Evolutionary conservation across 1,140 invertebrate genomes (phyloP).

Genomic region (Streblospio benedicti): DNA sequence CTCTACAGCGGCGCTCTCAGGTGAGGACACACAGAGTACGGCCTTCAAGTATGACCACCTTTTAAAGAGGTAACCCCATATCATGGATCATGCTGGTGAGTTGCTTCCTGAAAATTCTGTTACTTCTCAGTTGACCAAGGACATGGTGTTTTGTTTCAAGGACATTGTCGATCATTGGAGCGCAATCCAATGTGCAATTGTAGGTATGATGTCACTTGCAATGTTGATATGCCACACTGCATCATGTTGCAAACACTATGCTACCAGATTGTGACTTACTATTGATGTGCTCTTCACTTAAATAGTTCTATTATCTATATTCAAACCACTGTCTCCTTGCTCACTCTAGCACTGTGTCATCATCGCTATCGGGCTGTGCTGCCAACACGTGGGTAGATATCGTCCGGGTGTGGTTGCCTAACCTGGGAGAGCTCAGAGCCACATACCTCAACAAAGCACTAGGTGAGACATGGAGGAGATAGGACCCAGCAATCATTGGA

Average conservation of each 20-base stretch:
- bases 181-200: neutral
- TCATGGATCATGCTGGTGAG: neutral
- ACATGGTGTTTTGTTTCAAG: neutral
- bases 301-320: neutral
- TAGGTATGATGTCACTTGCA: neutral
- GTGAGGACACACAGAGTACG: constrained; percentile 2
- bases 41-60: too few species aligned
- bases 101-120: neutral
- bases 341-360: constrained; percentile 10
- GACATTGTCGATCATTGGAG: neutral
- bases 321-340: neutral
- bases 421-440: constrained; percentile 4
- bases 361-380: constrained; percentile 4
- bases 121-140: neutral
- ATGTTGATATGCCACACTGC: neutral
- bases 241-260: neutral
- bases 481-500: too few species aligned
- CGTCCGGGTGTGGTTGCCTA: neutral
- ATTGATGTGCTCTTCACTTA: neutral
- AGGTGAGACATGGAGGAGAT: too few species aligned
- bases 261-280: neutral
- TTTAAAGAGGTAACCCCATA: too few species aligned
- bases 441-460: constrained; percentile 6
- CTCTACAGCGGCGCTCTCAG: constrained; percentile 15
- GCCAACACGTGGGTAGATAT: constrained; percentile 15